Percentiles rank a stretch among this genome's conserved stretches.
Evolutionary conservation across 2,113 vertebrate genomes (phyloP).

Genomic region (Uropsilus gracilis): DNA sequence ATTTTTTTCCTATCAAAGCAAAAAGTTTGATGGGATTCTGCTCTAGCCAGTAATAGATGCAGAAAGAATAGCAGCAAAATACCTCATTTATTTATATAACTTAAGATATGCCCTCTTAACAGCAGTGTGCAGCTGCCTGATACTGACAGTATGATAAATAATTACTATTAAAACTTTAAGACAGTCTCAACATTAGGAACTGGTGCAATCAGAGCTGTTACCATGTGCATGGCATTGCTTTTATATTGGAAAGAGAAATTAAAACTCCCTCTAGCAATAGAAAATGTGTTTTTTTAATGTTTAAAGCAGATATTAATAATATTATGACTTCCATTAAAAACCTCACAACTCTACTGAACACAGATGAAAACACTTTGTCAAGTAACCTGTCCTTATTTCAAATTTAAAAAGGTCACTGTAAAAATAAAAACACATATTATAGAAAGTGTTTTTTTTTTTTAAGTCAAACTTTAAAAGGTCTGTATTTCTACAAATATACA

Average conservation of each 20-base stretch:
- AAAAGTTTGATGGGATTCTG: not conserved
- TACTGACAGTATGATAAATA: constrained; percentile 27
- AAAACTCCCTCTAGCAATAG: constrained; percentile 48
- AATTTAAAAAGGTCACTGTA: constrained; percentile 19
- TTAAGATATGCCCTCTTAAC: constrained; percentile 41
- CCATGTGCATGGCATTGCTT: not conserved
- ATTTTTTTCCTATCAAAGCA: not conserved
- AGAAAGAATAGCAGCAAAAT: constrained; percentile 43
- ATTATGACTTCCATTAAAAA: not conserved
- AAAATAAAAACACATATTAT: constrained; percentile 72
- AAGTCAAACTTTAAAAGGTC: constrained; percentile 58
- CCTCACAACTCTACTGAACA: constrained; percentile 10
- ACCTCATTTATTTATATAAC: constrained; percentile 32
- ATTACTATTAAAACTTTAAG: constrained; percentile 55
- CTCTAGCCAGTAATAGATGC: not conserved
- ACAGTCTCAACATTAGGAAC: constrained; percentile 67
- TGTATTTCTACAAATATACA: constrained; percentile 56
- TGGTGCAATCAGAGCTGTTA: constrained; percentile 59
- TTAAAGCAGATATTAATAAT: constrained; percentile 40
- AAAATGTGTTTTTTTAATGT: not conserved
- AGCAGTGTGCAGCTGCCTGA: constrained; percentile 4
- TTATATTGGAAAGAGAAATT: constrained; percentile 63
- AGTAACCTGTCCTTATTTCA: constrained; percentile 22
- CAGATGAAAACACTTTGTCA: constrained; percentile 48
- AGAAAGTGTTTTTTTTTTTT: constrained; percentile 55